These are phyloP conservation scores for Paramisgurnus dabryanus DNA, from an alignment of 2,113 vertebrate species.

Conservation along the genomic window DNA sequence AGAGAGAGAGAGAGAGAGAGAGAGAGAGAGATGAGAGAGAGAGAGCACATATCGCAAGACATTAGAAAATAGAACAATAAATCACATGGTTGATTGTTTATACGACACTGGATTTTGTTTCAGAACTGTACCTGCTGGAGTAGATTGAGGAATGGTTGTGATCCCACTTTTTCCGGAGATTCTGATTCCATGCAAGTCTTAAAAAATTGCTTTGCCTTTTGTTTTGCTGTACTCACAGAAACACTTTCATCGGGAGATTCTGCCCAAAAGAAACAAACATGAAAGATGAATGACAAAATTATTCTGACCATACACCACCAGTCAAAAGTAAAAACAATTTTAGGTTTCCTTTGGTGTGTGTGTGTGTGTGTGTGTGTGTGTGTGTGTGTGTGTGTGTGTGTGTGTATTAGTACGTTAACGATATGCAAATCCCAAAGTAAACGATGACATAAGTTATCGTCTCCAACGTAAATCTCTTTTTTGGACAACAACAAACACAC, in stretches of 20 bases:
- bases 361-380: no score
- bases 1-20: slow-evolving; percentile 17
- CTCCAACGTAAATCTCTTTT: no score
- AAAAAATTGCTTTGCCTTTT: slow-evolving; percentile 84
- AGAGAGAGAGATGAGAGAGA: slow-evolving; percentile 7
- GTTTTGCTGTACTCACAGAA: slow-evolving; percentile 65
- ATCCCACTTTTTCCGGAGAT: slow-evolving; percentile 74
- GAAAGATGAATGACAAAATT: neutral
- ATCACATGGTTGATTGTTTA: neutral
- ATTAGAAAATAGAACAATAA: neutral
- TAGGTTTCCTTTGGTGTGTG: no score
- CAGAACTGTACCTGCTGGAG: slow-evolving; percentile 77
- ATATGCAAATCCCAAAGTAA: no score
- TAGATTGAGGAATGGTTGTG: slow-evolving; percentile 77
- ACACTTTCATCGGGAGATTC: slow-evolving; percentile 13
- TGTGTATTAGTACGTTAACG: no score
- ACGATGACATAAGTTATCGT: no score
- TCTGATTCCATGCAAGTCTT: slow-evolving; percentile 81
- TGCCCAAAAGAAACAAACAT: slow-evolving; percentile 24
- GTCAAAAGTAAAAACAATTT: no score
- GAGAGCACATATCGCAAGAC: neutral
- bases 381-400: no score
- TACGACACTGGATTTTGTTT: neutral
- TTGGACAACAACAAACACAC: no score
- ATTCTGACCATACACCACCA: no score